phyloP scores from a whole-genome alignment of 2,113 vertebrate genomes.

The Nesogale talazaci region DNA sequence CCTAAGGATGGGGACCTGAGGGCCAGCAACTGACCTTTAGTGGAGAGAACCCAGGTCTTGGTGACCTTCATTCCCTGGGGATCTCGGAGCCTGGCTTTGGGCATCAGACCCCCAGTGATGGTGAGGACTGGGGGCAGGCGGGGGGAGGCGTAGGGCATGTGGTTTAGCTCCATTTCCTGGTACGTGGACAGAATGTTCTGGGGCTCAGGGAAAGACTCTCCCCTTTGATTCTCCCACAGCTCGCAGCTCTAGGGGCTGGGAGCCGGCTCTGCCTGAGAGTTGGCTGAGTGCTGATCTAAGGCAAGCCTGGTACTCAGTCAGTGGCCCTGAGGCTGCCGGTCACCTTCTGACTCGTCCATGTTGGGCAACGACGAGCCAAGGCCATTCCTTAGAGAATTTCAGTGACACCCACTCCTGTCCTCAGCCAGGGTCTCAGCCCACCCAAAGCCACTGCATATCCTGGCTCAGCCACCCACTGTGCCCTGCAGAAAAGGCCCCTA shows the following conservation, averaged over 20 bases:
- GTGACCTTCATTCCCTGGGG: neutral
- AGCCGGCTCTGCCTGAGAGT: too few relatives aligned
- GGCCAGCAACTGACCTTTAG: neutral
- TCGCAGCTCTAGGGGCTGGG: neutral
- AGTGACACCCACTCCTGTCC: neutral
- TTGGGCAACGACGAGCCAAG: rapidly evolving
- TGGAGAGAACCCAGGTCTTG: neutral
- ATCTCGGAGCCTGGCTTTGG: neutral
- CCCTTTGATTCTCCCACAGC: neutral
- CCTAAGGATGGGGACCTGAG: neutral
- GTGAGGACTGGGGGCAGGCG: neutral
- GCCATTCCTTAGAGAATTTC: rapidly evolving
- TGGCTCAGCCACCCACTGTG: neutral
- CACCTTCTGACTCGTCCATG: neutral
- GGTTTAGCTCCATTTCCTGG: neutral
- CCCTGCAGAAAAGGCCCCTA: neutral
- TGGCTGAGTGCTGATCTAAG: rapidly evolving
- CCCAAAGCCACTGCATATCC: neutral
- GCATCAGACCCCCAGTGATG: neutral
- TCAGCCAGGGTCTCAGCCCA: neutral
- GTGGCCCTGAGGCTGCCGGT: rapidly evolving
- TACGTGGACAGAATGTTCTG: conserved; percentile 21
- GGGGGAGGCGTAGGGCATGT: neutral
- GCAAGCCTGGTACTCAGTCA: neutral
- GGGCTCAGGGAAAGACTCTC: neutral